Evolutionary conservation across 1,140 invertebrate genomes (phyloP), one percentile per base, ranked within the genome.

Genomic region (Drosophila novamexicana): DNA sequence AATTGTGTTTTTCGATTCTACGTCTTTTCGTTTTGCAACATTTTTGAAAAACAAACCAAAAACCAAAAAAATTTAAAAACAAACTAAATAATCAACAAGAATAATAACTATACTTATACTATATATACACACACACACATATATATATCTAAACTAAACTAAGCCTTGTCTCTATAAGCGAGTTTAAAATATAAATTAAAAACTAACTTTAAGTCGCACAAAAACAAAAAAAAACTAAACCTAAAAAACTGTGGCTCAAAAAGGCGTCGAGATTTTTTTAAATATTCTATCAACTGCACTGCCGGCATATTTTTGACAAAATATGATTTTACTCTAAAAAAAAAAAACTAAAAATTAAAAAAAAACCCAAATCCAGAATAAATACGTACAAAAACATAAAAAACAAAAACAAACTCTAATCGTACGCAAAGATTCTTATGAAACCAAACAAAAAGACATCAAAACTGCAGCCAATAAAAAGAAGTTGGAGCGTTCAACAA

Each of bases 281-380:
- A 62, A 79, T 78, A 74, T 75, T 80, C 77, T 88, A 78, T 89
- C 52, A 88, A 89, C 74, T 89, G 84, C 83, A 88, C 83, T 88
- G 83, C 83, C 83, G 84, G 80, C 80, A 88, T 82, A 71, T 86
- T 86, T 86, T 86, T 77, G 82, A 86, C 67, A 68, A 81, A 57
- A 76, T 81, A 81, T 86, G 83, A 88, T 88, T 88, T 88, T 82
- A 79, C 56, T 79, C 72, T 75, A 61, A 79, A 14, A 56, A 14
- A 14, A 14, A 14, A 14, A 14, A 0, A 14, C 14, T 54, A 70
- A 52, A 54, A 62, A 52, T 14, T 7, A 5, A 44, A 62, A 5
- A n/a, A 36, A 49, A 3, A 4, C 22, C 22, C 22, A 29, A 74
- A 45, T 2, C 52, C 50, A 45, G 75, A 72, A 76, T 63, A 62